Conservation (phyloP, 2,797 vertebrate species). For the Sebastes vulpes region DNA sequence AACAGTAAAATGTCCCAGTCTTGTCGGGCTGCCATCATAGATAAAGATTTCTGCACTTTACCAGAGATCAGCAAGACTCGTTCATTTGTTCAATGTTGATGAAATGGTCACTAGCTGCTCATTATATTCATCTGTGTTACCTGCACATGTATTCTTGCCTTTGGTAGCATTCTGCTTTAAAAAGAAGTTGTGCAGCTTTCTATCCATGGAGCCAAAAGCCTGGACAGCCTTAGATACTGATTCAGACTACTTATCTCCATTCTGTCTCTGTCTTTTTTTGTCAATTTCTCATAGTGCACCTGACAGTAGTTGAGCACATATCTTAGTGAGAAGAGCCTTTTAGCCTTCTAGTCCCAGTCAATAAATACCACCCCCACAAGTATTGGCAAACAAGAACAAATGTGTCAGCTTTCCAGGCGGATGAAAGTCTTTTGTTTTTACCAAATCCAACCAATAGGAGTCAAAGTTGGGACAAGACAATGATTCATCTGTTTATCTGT, state of each 20-base stretch:
- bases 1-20: rapidly evolving
- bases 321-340: not conserved
- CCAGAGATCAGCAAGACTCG: too few relatives aligned
- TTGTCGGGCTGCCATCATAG: not conserved
- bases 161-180: not conserved
- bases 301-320: not conserved
- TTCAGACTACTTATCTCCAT: not conserved
- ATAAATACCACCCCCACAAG: not conserved
- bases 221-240: not conserved
- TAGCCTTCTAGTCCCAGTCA: not conserved
- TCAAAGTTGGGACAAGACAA: not conserved
- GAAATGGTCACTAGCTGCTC: not conserved
- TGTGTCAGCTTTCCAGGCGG: not conserved
- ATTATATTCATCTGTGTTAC: not conserved
- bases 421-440: not conserved
- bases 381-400: not conserved
- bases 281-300: not conserved
- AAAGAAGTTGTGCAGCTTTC: not conserved
- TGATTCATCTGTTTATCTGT: not conserved
- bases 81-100: not conserved
- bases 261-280: not conserved
- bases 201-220: not conserved
- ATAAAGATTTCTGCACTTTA: not conserved
- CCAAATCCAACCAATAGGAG: not conserved
- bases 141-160: not conserved